Conservation (phyloP, 2,797 vertebrate genomes). For the Hybognathus amarus region DNA sequence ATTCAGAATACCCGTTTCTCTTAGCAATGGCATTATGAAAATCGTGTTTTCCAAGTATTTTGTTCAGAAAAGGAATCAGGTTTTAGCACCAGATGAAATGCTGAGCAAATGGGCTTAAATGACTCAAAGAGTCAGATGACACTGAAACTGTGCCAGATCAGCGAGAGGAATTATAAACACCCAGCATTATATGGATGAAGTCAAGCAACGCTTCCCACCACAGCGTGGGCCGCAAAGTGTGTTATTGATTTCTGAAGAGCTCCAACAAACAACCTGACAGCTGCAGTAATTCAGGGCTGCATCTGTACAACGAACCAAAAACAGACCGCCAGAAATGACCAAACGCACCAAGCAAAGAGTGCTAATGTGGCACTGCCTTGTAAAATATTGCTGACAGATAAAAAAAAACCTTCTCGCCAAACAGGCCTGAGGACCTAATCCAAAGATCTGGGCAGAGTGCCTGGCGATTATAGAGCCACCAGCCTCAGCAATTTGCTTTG, state of each 20-base stretch:
- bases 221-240: slow-evolving; percentile 17
- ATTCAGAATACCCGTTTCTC: background rate
- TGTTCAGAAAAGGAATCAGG: background rate
- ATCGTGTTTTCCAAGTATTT: background rate
- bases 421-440: slow-evolving; percentile 28
- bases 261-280: slow-evolving; percentile 36
- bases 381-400: slow-evolving; percentile 22
- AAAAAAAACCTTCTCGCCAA: background rate
- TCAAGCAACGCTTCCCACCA: background rate
- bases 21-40: background rate
- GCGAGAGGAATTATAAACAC: slow-evolving; percentile 30
- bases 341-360: slow-evolving; percentile 9
- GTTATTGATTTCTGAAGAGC: slow-evolving; percentile 49
- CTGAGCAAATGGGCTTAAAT: background rate
- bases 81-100: background rate
- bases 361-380: slow-evolving; percentile 15
- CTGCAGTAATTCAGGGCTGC: slow-evolving; percentile 22
- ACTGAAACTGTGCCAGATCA: slow-evolving; percentile 30
- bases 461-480: slow-evolving; percentile 44
- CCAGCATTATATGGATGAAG: slow-evolving; percentile 3
- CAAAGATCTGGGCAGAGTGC: slow-evolving; percentile 29
- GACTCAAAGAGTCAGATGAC: slow-evolving; percentile 35
- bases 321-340: slow-evolving; percentile 14
- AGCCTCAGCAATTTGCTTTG: slow-evolving; percentile 52
- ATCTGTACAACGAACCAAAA: slow-evolving; percentile 26